phyloP scores from a whole-genome alignment of 1,140 invertebrate genomes.

The Bursaphelenchus mucronatus region DNA sequence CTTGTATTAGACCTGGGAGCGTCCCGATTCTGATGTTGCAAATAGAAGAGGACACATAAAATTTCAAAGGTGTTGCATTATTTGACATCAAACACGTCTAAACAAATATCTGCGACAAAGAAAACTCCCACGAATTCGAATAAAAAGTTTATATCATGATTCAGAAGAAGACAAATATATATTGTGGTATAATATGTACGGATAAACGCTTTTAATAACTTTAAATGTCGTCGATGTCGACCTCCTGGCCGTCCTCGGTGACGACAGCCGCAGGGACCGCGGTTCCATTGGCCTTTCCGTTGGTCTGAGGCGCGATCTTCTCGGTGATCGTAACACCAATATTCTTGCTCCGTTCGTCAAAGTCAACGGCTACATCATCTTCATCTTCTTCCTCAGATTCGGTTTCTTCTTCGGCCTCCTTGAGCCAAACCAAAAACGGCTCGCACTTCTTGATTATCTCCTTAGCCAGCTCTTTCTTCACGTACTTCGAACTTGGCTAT shows the following conservation, averaged over 20 bases:
- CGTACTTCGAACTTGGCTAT: slow-evolving; percentile 78
- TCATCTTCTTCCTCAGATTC: slow-evolving; percentile 61
- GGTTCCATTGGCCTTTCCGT: slow-evolving; percentile 16
- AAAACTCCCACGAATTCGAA: too few species aligned
- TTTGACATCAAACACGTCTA: too few species aligned
- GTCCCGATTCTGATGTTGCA: too few species aligned
- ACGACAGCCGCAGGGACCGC: slow-evolving; percentile 8
- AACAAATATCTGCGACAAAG: too few species aligned
- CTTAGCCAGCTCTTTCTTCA: slow-evolving; percentile 79
- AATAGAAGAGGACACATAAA: too few species aligned
- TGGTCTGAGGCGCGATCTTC: slow-evolving; percentile 11
- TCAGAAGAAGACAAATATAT: too few species aligned
- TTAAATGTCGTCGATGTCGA: slow-evolving; percentile 56
- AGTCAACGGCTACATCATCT: slow-evolving; percentile 47
- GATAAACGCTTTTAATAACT: too few species aligned
- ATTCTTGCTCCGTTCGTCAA: slow-evolving; percentile 45
- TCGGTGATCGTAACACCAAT: slow-evolving; percentile 36
- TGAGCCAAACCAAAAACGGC: slow-evolving; percentile 91
- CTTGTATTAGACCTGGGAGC: too few species aligned
- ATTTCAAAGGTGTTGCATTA: too few species aligned
- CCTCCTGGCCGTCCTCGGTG: slow-evolving; percentile 46
- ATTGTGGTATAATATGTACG: too few species aligned
- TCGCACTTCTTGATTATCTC: slow-evolving; percentile 86
- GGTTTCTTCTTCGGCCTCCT: slow-evolving; percentile 80
- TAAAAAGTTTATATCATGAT: too few species aligned